Percentiles rank a stretch among this genome's conserved stretches.
Evolutionary conservation across 2,113 vertebrate species (phyloP).

Genomic region (Lophura nycthemera): DNA sequence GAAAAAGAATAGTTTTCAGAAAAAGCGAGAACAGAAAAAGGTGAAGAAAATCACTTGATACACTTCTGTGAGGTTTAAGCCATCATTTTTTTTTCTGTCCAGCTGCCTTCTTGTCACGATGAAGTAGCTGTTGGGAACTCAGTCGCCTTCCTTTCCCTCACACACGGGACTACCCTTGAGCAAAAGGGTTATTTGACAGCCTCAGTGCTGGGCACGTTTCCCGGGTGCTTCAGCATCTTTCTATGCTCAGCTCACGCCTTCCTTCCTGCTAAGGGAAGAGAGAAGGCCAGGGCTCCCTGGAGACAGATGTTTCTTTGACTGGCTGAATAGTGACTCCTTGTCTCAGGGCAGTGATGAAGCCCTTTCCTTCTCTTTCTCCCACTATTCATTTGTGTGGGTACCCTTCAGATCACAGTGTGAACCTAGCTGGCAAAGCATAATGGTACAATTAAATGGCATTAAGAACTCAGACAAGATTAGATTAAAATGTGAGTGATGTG

Average conservation of each 20-base stretch:
- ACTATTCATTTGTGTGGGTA: background rate
- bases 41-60: background rate
- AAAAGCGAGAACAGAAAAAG: background rate
- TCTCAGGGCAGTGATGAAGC: background rate
- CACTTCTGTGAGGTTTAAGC: fast-evolving
- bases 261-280: slow-evolving; percentile 35
- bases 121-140: background rate
- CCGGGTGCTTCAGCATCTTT: background rate
- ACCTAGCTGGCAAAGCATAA: background rate
- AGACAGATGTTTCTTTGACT: slow-evolving; percentile 19
- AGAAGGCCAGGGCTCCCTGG: background rate
- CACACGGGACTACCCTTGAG: fast-evolving
- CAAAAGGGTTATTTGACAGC: background rate
- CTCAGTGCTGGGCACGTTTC: background rate
- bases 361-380: background rate
- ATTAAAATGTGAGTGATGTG: background rate
- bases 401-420: background rate
- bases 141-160: background rate
- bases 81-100: background rate
- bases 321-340: background rate
- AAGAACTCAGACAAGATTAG: background rate
- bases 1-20: background rate
- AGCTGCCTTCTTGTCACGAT: background rate
- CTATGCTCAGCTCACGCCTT: background rate
- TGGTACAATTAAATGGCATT: background rate